These are phyloP conservation scores for Arvicanthis niloticus DNA, from an alignment of 2,113 vertebrate species.

Conservation along the genomic window DNA sequence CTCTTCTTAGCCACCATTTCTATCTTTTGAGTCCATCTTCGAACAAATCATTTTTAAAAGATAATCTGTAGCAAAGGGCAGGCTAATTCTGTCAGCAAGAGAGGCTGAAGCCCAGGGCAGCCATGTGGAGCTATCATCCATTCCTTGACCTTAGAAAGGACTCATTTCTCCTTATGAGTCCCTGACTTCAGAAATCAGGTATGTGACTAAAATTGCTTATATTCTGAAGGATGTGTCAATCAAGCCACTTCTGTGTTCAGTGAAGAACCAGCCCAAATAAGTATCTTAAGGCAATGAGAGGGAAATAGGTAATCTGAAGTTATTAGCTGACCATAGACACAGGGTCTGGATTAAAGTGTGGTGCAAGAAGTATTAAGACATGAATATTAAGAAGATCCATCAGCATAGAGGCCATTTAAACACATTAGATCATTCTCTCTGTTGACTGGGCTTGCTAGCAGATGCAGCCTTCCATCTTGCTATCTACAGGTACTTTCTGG, in stretches of 20 bases:
- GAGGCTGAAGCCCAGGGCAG: not conserved
- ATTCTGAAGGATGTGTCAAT: not conserved
- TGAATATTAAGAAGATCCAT: not conserved
- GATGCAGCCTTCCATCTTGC: not conserved
- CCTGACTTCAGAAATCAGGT: not conserved
- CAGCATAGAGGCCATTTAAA: not conserved
- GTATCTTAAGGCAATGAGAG: not conserved
- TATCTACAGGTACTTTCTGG: not conserved
- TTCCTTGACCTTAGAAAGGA: not conserved
- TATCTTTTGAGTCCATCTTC: not conserved
- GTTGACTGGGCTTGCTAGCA: not conserved
- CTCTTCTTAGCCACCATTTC: not conserved
- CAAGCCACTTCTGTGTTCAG: not conserved
- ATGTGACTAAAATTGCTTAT: slow-evolving; percentile 13
- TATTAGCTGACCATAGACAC: not conserved
- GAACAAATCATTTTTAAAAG: not conserved
- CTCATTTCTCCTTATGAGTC: not conserved
- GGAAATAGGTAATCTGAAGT: not conserved
- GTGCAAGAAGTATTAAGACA: not conserved
- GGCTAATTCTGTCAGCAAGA: not conserved
- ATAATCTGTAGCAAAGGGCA: not conserved
- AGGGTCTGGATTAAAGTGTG: not conserved
- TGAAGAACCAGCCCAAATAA: not conserved
- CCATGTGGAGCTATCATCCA: not conserved
- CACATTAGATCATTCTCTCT: not conserved